phyloP scores from a whole-genome alignment of 2,888 invertebrate genomes.

The Torymus tubicola region DNA sequence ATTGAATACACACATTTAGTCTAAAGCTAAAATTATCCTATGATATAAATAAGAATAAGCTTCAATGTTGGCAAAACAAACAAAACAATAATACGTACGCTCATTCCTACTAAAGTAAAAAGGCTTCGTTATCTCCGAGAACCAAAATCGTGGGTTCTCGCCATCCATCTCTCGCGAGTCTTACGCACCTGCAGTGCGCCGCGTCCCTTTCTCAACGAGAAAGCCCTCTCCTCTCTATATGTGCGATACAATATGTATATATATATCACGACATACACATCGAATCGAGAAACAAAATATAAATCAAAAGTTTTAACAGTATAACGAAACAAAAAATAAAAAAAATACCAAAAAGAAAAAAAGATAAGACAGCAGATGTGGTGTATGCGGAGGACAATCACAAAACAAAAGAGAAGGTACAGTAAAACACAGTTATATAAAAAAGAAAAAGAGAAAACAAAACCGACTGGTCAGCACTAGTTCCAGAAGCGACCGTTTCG shows the following conservation, averaged over 20 bases:
- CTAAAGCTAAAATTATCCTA: too few species aligned
- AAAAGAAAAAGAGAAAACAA: not conserved
- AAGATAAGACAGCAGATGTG: not conserved
- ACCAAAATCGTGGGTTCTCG: slow-evolving; percentile 49
- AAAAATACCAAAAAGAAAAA: not conserved
- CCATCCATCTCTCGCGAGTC: slow-evolving; percentile 48
- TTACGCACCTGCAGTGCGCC: slow-evolving; percentile 4
- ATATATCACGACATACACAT: not conserved
- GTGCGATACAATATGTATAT: slow-evolving; percentile 2
- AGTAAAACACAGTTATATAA: not conserved
- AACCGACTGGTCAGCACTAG: not conserved
- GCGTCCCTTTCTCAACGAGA: slow-evolving; percentile 24
- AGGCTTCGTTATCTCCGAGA: slow-evolving; percentile 53
- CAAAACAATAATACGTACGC: slow-evolving; percentile 52
- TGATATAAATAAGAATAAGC: too few species aligned
- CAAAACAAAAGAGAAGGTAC: too few species aligned
- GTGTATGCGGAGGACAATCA: too few species aligned
- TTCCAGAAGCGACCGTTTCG: slow-evolving; percentile 19
- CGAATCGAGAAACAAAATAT: not conserved
- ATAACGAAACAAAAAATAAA: not conserved
- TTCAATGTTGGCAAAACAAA: slow-evolving; percentile 12
- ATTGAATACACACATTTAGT: too few species aligned
- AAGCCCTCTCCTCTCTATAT: slow-evolving; percentile 19
- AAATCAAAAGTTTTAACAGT: not conserved
- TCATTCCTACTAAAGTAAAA: slow-evolving; percentile 53